Evolutionary conservation across 1,140 invertebrate genomes (phyloP).

Genomic region (Aphis gossypii): DNA sequence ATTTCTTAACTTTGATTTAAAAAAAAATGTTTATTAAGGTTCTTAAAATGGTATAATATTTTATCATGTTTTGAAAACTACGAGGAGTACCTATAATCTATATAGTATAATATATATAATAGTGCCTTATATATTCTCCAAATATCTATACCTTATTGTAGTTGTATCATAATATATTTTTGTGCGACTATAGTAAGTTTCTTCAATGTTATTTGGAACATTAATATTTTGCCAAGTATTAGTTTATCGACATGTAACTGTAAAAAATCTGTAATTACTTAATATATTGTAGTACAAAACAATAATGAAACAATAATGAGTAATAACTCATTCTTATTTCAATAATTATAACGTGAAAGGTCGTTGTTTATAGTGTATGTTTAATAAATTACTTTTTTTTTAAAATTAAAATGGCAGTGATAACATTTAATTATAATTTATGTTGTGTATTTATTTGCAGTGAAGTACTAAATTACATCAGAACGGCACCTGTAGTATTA

Average conservation of each 20-base stretch:
- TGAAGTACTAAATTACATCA: conserved; percentile 27
- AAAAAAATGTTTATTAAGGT: background rate
- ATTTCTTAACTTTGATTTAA: background rate
- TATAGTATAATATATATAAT: too few relatives aligned
- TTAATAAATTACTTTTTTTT: background rate
- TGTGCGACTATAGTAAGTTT: background rate
- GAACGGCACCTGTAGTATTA: conserved; percentile 18
- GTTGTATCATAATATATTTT: background rate
- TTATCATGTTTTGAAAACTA: background rate
- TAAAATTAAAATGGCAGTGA: background rate
- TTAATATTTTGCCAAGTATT: background rate
- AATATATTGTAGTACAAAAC: background rate
- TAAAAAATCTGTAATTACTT: background rate
- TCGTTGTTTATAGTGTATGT: background rate
- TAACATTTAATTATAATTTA: background rate
- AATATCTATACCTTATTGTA: background rate
- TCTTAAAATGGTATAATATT: background rate
- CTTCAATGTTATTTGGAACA: background rate
- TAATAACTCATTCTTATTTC: background rate
- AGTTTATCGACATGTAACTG: background rate
- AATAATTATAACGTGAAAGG: background rate
- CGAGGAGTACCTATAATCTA: background rate
- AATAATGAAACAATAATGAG: background rate
- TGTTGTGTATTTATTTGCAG: conserved; percentile 6
- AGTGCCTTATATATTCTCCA: background rate